Conservation (phyloP, 2,888 invertebrate species). For the Phaonia tiefii region DNA sequence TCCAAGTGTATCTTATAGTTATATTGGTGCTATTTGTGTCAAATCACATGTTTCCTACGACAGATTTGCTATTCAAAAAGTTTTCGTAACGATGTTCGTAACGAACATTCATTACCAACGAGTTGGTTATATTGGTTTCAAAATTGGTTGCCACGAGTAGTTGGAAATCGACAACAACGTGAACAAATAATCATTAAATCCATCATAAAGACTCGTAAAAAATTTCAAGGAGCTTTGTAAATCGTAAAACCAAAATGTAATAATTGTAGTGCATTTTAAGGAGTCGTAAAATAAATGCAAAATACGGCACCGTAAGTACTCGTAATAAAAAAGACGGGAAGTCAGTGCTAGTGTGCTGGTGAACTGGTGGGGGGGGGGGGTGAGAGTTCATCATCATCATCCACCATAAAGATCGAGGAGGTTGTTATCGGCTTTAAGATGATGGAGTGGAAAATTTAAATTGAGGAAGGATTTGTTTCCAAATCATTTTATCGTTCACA, state of each 20-base stretch:
- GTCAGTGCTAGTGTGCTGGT: not conserved
- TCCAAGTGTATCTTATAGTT: too few relatives aligned
- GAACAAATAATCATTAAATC: conserved; percentile 11
- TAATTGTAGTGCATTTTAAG: conserved; percentile 35
- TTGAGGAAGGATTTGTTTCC: conserved; percentile 20
- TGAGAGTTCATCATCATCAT: conserved; percentile 31
- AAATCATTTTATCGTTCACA: not conserved
- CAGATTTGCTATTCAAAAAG: not conserved
- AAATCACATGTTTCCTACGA: conserved; percentile 13
- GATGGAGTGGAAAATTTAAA: not conserved
- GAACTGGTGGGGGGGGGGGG: not conserved
- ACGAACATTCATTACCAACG: too few relatives aligned
- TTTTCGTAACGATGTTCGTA: too few relatives aligned
- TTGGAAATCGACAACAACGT: not conserved
- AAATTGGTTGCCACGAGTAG: not conserved
- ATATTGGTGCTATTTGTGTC: not conserved
- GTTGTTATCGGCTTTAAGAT: conserved; percentile 6
- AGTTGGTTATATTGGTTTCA: not conserved
- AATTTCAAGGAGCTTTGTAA: conserved; percentile 17
- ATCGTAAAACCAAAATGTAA: conserved; percentile 17
- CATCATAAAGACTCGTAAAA: conserved; percentile 31
- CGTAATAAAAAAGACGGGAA: not conserved
- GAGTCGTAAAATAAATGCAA: conserved; percentile 34
- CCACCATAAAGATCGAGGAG: conserved; percentile 10
- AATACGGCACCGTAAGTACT: conserved; percentile 14